A percentile compares a stretch with the other conserved stretches of the same genome.
phyloP scores from a whole-genome alignment of 2,797 vertebrate genomes.

The Diceros bicornis region DNA sequence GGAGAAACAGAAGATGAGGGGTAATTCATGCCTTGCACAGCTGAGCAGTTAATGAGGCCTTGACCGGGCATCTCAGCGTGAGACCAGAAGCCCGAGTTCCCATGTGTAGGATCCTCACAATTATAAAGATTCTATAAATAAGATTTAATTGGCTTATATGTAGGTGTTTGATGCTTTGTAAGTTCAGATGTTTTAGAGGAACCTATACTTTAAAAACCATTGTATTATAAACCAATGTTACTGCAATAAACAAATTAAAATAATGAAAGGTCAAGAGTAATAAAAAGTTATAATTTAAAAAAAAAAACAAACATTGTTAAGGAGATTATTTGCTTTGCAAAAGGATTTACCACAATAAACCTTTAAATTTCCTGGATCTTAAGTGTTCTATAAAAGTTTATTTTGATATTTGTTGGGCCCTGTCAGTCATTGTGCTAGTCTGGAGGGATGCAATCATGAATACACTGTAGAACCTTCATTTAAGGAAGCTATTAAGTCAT shows the following conservation, averaged over 20 bases:
- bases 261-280: too few relatives aligned
- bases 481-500: slow-evolving; percentile 28
- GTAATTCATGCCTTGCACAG: not conserved
- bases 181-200: not conserved
- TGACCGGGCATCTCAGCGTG: not conserved
- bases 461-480: slow-evolving; percentile 34
- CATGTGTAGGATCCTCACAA: not conserved
- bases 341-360: not conserved
- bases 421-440: not conserved
- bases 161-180: slow-evolving; percentile 31
- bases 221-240: too few relatives aligned
- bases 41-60: not conserved
- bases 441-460: not conserved
- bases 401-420: slow-evolving; percentile 13
- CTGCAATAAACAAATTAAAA: too few relatives aligned
- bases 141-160: slow-evolving; percentile 2
- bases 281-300: too few relatives aligned
- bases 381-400: slow-evolving; percentile 36
- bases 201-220: not conserved
- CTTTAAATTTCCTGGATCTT: not conserved
- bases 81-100: not conserved
- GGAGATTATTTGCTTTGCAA: slow-evolving; percentile 20
- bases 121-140: slow-evolving; percentile 37
- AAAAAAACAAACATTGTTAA: not conserved
- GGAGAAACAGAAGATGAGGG: not conserved